Evolutionary conservation across 1,140 invertebrate genomes (phyloP).

Genomic region (Glomeris maerens): DNA sequence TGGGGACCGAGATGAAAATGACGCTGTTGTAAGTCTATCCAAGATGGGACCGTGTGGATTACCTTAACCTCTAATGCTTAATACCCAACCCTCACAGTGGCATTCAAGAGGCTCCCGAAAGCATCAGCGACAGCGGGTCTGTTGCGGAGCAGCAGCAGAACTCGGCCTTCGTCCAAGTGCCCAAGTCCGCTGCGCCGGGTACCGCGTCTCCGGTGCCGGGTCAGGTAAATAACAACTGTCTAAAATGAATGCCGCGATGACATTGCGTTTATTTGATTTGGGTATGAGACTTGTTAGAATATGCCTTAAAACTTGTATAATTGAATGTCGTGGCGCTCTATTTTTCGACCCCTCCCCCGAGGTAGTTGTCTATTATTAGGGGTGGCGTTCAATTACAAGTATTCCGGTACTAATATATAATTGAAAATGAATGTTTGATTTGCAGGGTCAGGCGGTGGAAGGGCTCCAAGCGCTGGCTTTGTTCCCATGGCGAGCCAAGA

Average conservation of each 20-base stretch:
- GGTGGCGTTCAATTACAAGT: background rate
- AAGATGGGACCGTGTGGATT: no score
- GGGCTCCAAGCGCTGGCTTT: conserved; percentile 39
- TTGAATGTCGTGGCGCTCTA: no score
- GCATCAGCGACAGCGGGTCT: conserved; percentile 37
- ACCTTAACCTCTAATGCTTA: no score
- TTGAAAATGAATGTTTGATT: conserved; percentile 5
- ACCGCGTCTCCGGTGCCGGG: conserved; percentile 20
- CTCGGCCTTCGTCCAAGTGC: conserved; percentile 19
- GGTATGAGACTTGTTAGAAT: no score
- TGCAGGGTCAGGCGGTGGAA: conserved; percentile 26
- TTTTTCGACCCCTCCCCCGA: background rate
- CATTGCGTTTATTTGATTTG: no score
- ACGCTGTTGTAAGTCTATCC: conserved; percentile 31
- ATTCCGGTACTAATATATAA: background rate
- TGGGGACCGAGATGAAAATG: conserved; percentile 24
- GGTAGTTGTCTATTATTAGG: no score
- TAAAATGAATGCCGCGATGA: no score
- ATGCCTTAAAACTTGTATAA: no score
- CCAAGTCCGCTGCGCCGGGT: conserved; percentile 10
- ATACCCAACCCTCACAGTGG: conserved; percentile 39
- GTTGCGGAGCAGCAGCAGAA: conserved; percentile 13
- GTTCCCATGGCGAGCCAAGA: conserved; percentile 50
- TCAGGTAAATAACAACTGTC: conserved; percentile 19
- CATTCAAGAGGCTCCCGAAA: conserved; percentile 59